phyloP scores from a whole-genome alignment of 1,140 invertebrate genomes.

The Epicauta chinensis region DNA sequence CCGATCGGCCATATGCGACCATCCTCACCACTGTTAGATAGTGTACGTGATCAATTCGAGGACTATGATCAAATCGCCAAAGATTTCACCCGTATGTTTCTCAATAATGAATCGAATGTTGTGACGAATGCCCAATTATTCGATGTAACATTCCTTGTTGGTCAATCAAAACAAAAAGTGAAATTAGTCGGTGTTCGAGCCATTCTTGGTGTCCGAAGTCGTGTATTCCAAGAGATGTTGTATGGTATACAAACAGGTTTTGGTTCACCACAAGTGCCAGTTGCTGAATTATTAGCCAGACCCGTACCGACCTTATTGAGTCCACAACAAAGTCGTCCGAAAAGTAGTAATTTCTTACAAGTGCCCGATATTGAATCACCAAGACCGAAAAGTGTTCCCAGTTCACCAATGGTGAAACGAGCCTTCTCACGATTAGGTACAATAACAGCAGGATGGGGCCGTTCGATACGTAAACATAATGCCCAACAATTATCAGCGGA shows the following conservation, averaged over 20 bases:
- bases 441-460: constrained; percentile 83
- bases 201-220: constrained; percentile 78
- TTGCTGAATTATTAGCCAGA: constrained; percentile 76
- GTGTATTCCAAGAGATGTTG: constrained; percentile 88
- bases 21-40: constrained; percentile 85
- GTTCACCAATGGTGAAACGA: constrained; percentile 90
- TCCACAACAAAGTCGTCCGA: constrained; percentile 69
- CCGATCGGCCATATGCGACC: constrained; percentile 93
- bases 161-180: constrained; percentile 83
- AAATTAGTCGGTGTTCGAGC: constrained; percentile 83
- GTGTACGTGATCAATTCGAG: constrained; percentile 86
- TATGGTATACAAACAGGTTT: constrained; percentile 91
- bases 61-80: constrained; percentile 90
- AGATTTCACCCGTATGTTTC: constrained; percentile 84
- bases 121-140: constrained; percentile 72
- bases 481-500: constrained; percentile 65
- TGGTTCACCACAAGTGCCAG: constrained; percentile 87
- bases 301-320: constrained; percentile 77
- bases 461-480: constrained; percentile 69
- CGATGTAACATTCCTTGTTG: constrained; percentile 86
- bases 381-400: constrained; percentile 85
- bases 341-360: constrained; percentile 87
- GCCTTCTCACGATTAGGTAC: constrained; percentile 83
- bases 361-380: constrained; percentile 45
- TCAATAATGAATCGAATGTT: constrained; percentile 69